Evolutionary conservation across 2,113 vertebrate genomes (phyloP).

Genomic region (Peromyscus leucopus): DNA sequence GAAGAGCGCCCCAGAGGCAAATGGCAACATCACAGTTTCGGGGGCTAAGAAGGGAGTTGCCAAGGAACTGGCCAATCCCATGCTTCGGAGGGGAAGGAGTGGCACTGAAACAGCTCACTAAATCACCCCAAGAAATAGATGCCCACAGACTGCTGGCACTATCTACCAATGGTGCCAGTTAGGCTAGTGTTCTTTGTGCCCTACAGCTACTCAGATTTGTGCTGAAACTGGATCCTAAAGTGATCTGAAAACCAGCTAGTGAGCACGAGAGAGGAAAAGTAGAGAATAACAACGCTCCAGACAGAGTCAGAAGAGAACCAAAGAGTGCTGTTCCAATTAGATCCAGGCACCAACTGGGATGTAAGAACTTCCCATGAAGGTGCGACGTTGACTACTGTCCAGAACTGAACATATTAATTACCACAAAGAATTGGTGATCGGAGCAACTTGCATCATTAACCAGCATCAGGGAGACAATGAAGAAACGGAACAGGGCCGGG

Average conservation of each 20-base stretch:
- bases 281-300: not conserved
- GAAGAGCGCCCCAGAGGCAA: not conserved
- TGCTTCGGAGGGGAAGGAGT: accelerated
- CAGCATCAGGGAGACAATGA: not conserved
- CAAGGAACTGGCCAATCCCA: not conserved
- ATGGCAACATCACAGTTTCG: not conserved
- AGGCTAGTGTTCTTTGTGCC: not conserved
- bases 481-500: not conserved
- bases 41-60: not conserved
- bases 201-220: not conserved
- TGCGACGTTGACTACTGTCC: not conserved
- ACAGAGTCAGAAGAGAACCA: not conserved
- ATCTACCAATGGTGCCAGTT: not conserved
- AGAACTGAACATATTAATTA: not conserved
- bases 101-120: not conserved
- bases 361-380: not conserved
- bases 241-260: not conserved
- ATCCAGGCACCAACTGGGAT: not conserved
- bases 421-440: not conserved
- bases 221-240: not conserved
- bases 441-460: not conserved
- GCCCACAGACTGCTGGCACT: not conserved
- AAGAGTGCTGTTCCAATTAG: not conserved
- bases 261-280: not conserved
- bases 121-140: not conserved